Evolutionary conservation across 2,797 vertebrate genomes (phyloP).

Genomic region (Tragelaphus eurycerus): DNA sequence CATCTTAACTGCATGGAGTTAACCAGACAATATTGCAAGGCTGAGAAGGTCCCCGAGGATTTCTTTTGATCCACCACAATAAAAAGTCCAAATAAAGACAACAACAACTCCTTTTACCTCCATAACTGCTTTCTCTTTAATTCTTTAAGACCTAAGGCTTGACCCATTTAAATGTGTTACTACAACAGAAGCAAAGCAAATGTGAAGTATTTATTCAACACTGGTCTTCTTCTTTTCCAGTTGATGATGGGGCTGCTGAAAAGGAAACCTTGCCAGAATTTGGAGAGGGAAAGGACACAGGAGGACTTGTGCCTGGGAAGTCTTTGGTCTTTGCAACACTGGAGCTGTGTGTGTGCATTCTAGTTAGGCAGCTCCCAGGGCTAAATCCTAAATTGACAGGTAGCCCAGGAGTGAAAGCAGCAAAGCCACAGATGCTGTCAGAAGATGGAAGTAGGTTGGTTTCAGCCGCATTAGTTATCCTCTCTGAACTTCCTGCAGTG

Average conservation of each 20-base stretch:
- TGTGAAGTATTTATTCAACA: not conserved
- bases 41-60: not conserved
- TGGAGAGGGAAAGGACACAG: slow-evolving; percentile 95
- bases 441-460: slow-evolving; percentile 88
- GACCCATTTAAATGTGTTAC: slow-evolving; percentile 2
- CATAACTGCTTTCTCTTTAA: slow-evolving; percentile 14
- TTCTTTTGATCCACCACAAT: not conserved
- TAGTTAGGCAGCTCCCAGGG: slow-evolving; percentile 93
- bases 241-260: slow-evolving; percentile 96
- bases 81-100: slow-evolving; percentile 20
- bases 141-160: not conserved
- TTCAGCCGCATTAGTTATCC: slow-evolving; percentile 89
- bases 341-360: slow-evolving; percentile 92
- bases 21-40: not conserved
- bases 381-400: slow-evolving; percentile 93
- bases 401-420: slow-evolving; percentile 79
- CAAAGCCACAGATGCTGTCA: slow-evolving; percentile 84
- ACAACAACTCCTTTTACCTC: not conserved
- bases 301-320: slow-evolving; percentile 92
- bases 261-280: slow-evolving; percentile 96
- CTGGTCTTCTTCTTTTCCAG: slow-evolving; percentile 80
- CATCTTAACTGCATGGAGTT: not conserved
- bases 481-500: slow-evolving; percentile 92
- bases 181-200: not conserved
- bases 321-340: slow-evolving; percentile 94